These are phyloP conservation scores for Callorhinus ursinus DNA, from an alignment of 2,113 vertebrate genomes.

Conservation along the genomic window DNA sequence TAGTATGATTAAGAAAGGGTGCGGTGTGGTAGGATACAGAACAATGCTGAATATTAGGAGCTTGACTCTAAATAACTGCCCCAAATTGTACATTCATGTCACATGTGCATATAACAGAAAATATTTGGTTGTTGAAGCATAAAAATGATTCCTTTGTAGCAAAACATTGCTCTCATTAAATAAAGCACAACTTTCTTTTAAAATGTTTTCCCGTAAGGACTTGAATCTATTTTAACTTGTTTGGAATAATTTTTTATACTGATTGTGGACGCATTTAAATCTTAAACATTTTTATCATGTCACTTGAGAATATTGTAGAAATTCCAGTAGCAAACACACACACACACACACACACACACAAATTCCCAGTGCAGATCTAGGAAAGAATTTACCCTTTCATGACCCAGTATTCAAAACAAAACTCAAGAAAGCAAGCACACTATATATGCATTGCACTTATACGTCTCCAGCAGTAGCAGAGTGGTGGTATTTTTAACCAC, in stretches of 20 bases:
- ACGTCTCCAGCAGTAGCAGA: background rate
- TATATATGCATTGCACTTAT: background rate
- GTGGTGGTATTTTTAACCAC: conserved; percentile 15
- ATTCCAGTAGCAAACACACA: conserved; percentile 6
- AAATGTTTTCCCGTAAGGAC: conserved; percentile 60
- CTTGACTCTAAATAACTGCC: conserved; percentile 72
- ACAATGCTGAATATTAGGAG: conserved; percentile 71
- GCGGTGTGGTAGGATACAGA: conserved; percentile 68
- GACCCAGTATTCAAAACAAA: conserved; percentile 58
- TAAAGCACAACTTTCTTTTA: conserved; percentile 77
- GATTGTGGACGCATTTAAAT: conserved; percentile 70
- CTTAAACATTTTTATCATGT: conserved; percentile 55
- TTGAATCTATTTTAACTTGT: conserved; percentile 77
- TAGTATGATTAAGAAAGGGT: conserved; percentile 82
- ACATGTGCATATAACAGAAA: conserved; percentile 67
- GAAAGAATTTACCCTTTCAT: conserved; percentile 59
- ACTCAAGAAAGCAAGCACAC: background rate
- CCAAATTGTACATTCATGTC: conserved; percentile 67
- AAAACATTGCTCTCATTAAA: conserved; percentile 82
- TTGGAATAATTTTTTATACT: conserved; percentile 76
- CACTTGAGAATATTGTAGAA: conserved; percentile 61
- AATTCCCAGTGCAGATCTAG: background rate
- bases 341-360: background rate
- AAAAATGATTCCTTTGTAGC: conserved; percentile 79
- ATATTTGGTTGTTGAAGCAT: conserved; percentile 72